A percentile compares a stretch with the other conserved stretches of the same genome.
These are phyloP conservation scores for Tachina grossa DNA, from an alignment of 2,888 invertebrate species.

Conservation along the genomic window DNA sequence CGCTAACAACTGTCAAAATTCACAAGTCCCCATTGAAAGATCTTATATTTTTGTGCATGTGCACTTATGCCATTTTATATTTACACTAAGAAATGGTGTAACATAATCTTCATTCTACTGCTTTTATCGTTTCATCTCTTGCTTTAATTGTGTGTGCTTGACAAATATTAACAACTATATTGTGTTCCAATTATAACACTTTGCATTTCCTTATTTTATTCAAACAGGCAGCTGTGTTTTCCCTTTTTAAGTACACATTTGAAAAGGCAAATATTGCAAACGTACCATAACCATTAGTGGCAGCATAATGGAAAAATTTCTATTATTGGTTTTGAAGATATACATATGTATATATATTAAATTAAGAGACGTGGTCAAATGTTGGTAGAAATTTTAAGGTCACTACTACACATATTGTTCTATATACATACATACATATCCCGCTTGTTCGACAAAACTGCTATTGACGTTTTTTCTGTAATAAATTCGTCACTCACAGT, in stretches of 20 bases:
- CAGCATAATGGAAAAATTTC: slow-evolving; percentile 12
- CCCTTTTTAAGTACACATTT: not conserved
- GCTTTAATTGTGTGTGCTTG: slow-evolving; percentile 39
- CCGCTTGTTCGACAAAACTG: too few relatives aligned
- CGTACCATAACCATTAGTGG: not conserved
- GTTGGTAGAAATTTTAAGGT: not conserved
- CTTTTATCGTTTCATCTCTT: slow-evolving; percentile 14
- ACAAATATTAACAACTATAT: slow-evolving; percentile 61
- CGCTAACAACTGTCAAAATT: too few relatives aligned
- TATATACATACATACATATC: not conserved
- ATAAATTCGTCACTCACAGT: too few relatives aligned
- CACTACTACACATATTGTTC: not conserved
- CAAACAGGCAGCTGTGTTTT: slow-evolving; percentile 49
- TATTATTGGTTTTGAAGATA: slow-evolving; percentile 2
- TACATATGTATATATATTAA: too few relatives aligned
- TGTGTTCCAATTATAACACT: slow-evolving; percentile 59
- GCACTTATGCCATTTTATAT: not conserved
- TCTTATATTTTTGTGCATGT: too few relatives aligned
- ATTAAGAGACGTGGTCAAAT: not conserved
- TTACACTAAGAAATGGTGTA: slow-evolving; percentile 10
- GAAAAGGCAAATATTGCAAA: slow-evolving; percentile 27
- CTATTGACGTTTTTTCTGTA: too few relatives aligned
- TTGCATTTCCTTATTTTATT: slow-evolving; percentile 57
- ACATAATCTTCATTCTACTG: not conserved
- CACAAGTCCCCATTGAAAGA: too few relatives aligned